Base-by-base conservation (phyloP, 2,888 invertebrate genomes). In the Caenorhabditis sinica region DNA sequence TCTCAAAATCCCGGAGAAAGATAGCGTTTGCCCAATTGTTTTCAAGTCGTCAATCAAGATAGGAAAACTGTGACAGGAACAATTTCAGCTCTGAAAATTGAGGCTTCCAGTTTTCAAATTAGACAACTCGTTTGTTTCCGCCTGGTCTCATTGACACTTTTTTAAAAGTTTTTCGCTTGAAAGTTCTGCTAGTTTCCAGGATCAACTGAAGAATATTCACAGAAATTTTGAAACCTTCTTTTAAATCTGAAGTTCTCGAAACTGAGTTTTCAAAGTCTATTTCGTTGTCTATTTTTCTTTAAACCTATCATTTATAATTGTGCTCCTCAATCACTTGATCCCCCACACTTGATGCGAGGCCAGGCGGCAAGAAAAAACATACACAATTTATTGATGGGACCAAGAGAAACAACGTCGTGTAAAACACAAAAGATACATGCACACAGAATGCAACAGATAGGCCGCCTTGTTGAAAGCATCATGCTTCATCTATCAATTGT, bases 401-500 rank as follows among this genome's bases (percentile, higher is more conserved):
- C 79, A 72, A 79, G 33, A 23, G 58, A 60, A 49, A 69, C 40
- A 13, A 30, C 20, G 60, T 51, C 51, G 40, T 60, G 60, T 60
- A 33, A 33, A 43, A 60, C 43, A 53, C 63, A 40, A 40, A 28
- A 17, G 45, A n/a, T 1, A 49, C 6, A 49, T 1, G 30, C 51
- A 53, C 69, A n/a, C 61, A 53, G 15, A 77, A 69, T 77, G 61
- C 77, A 71, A 77, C 77, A 77, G 45, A 45, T 51, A 25, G 69
- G 56, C 71, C 71, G 71, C 71, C 79, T 49, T 60, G 76, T 68
- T 66, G 76, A 77, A 63, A 43, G 43, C 82, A 76, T 82, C 76
- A 82, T 82, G 76, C 76, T 83, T 83, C 82, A 73, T 83, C 82
- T 83, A 83, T 83, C 82, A 83, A 83, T 83, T 83, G 76, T 83